These are phyloP conservation scores for Sebastes matsubarae DNA, from an alignment of 2,797 vertebrate species.

Conservation along the genomic window DNA sequence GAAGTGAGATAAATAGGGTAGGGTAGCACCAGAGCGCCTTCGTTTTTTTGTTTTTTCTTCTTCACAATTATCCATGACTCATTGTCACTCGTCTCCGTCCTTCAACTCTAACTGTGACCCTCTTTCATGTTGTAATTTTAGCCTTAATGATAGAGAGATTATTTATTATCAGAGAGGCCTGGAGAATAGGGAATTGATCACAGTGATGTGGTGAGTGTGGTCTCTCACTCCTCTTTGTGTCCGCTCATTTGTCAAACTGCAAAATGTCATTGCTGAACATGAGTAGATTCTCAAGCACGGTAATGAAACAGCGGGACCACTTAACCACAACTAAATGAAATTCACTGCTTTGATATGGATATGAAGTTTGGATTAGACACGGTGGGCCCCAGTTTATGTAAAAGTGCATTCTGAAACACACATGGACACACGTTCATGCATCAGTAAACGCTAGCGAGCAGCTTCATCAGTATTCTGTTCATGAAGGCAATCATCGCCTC, in stretches of 20 bases:
- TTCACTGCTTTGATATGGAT: constrained; percentile 27
- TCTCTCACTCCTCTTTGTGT: constrained; percentile 15
- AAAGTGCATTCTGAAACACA: background rate
- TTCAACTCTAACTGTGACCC: constrained; percentile 36
- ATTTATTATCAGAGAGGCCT: constrained; percentile 30
- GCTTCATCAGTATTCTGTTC: constrained; percentile 69
- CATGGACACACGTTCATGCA: background rate
- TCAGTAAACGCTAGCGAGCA: constrained; percentile 19
- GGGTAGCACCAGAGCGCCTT: constrained; percentile 30
- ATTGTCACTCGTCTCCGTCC: constrained; percentile 29
- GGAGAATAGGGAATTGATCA: constrained; percentile 28
- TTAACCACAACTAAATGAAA: constrained; percentile 30
- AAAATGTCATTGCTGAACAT: constrained; percentile 34
- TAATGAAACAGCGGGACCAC: constrained; percentile 14
- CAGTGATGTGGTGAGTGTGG: constrained; percentile 3
- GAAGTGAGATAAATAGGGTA: constrained; percentile 55
- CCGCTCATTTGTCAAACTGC: constrained; percentile 32
- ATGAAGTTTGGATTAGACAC: constrained; percentile 23
- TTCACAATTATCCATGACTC: constrained; percentile 48
- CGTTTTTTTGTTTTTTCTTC: constrained; percentile 8
- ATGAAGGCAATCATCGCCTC: constrained; percentile 56
- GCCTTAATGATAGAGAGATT: constrained; percentile 30
- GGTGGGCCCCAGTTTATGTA: background rate
- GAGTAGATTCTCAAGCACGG: constrained; percentile 15
- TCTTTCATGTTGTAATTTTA: constrained; percentile 36